These are phyloP conservation scores for Oreochromis mossambicus DNA, from an alignment of 2,797 vertebrate species.

Conservation along the genomic window DNA sequence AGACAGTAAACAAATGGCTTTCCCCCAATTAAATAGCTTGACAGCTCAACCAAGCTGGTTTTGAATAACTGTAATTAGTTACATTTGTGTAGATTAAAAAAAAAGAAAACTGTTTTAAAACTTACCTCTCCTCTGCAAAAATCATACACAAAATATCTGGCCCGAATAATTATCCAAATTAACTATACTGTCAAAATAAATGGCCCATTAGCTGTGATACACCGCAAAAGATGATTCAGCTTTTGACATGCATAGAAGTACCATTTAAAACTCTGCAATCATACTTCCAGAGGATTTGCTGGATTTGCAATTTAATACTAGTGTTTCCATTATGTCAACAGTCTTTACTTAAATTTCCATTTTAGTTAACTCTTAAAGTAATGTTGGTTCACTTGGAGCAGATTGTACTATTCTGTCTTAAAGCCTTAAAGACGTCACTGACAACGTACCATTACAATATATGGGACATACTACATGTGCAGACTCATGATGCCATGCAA, in stretches of 20 bases:
- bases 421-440: neutral
- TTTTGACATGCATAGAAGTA: neutral
- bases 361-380: neutral
- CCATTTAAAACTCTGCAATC: neutral
- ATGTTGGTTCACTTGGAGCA: neutral
- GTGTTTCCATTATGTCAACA: neutral
- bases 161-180: constrained; percentile 9
- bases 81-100: neutral
- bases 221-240: neutral
- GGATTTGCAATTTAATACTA: neutral
- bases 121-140: neutral
- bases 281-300: neutral
- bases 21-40: constrained; percentile 8
- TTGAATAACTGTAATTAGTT: constrained; percentile 10
- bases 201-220: constrained; percentile 9
- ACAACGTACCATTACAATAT: neutral
- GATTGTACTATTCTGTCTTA: neutral
- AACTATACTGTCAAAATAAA: constrained; percentile 13
- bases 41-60: neutral
- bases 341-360: neutral
- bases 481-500: neutral
- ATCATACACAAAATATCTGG: neutral
- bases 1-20: neutral
- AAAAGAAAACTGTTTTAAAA: neutral
- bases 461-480: too few relatives aligned